These are phyloP conservation scores for Limenitis camilla DNA, from an alignment of 2,888 invertebrate species.

Conservation along the genomic window DNA sequence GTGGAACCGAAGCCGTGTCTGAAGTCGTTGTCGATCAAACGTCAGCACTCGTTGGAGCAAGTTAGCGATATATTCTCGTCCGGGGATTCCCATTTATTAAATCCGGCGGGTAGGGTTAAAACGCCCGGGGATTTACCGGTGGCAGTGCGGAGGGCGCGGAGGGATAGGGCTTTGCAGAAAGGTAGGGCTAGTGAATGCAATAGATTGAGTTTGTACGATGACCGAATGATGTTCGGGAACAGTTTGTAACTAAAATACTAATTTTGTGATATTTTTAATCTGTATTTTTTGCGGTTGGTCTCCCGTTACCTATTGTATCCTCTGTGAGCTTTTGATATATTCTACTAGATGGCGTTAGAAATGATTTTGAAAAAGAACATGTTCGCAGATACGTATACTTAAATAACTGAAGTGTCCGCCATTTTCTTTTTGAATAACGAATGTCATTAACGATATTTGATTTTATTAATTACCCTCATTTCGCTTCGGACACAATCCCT, in stretches of 20 bases:
- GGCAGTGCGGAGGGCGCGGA: constrained; percentile 80
- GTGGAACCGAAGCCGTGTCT: constrained; percentile 51
- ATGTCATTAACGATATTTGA: too few species aligned
- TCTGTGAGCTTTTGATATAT: too few species aligned
- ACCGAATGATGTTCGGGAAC: constrained; percentile 87
- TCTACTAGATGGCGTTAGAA: too few species aligned
- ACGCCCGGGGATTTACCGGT: constrained; percentile 89
- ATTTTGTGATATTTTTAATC: constrained; percentile 27
- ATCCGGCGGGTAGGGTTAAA: constrained; percentile 85
- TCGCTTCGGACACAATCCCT: too few species aligned
- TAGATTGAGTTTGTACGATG: constrained; percentile 90
- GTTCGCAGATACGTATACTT: too few species aligned
- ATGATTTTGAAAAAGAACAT: too few species aligned
- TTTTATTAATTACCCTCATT: too few species aligned
- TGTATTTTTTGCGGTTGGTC: constrained; percentile 22
- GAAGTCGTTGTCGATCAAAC: constrained; percentile 52
- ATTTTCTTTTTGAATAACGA: too few species aligned
- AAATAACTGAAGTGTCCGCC: too few species aligned
- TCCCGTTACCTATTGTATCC: background rate
- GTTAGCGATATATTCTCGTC: constrained; percentile 84
- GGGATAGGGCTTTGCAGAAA: constrained; percentile 74
- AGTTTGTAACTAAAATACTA: constrained; percentile 44
- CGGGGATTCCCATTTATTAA: constrained; percentile 78
- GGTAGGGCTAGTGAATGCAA: constrained; percentile 71
- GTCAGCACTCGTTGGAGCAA: constrained; percentile 83